Conservation (phyloP, 2,888 invertebrate genomes). For the Onthophagus sagittarius region DNA sequence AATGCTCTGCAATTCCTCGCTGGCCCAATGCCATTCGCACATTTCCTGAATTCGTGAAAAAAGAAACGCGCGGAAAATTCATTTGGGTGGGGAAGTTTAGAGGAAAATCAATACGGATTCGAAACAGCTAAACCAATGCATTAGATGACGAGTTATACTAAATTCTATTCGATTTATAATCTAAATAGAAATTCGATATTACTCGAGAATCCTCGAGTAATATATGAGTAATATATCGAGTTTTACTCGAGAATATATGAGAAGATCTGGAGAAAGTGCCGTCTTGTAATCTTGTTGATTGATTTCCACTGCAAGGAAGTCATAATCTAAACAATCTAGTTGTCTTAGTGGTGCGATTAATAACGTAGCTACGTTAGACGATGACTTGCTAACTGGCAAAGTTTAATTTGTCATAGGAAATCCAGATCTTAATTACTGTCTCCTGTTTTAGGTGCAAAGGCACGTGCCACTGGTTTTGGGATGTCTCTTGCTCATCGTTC, state of each 20-base stretch:
- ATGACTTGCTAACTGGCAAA: slow-evolving; percentile 3
- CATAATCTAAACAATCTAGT: slow-evolving; percentile 1
- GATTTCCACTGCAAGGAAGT: not conserved
- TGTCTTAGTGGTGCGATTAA: not conserved
- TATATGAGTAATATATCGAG: too few species aligned
- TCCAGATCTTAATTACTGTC: slow-evolving; percentile 2
- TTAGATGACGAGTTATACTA: too few species aligned
- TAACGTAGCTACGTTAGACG: not conserved
- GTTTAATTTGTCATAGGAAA: slow-evolving; percentile 11
- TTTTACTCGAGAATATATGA: not conserved
- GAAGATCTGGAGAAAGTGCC: not conserved
- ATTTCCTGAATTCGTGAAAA: not conserved
- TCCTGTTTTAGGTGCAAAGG: slow-evolving; percentile 58
- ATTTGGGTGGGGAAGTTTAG: not conserved
- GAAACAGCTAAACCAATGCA: too few species aligned
- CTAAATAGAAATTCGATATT: too few species aligned
- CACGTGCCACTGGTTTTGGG: slow-evolving; percentile 67
- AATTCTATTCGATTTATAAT: too few species aligned
- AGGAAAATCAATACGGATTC: not conserved
- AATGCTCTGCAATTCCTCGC: not conserved
- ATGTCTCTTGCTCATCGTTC: slow-evolving; percentile 69
- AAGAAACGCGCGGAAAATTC: not conserved
- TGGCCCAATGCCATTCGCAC: not conserved
- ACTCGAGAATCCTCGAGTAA: too few species aligned
- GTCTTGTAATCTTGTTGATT: not conserved